Evolutionary conservation across 2,888 invertebrate species (phyloP).

Genomic region (Zeuzera pyrina): DNA sequence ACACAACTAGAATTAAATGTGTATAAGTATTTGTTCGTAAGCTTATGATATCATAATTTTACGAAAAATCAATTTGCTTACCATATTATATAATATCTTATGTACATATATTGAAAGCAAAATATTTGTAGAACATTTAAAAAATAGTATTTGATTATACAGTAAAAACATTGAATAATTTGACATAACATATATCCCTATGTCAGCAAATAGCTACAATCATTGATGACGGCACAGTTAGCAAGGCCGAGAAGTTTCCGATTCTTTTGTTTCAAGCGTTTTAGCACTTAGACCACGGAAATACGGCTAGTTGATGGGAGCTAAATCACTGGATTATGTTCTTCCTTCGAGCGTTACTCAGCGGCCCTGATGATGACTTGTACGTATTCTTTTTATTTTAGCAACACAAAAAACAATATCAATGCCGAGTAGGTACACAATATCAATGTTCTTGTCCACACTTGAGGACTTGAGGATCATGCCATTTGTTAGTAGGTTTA

Average conservation of each 20-base stretch:
- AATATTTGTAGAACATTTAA: too few relatives aligned
- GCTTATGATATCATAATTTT: too few relatives aligned
- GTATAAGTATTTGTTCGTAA: too few relatives aligned
- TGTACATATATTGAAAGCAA: too few relatives aligned
- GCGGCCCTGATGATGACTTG: slow-evolving; percentile 39
- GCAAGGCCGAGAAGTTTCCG: slow-evolving; percentile 53
- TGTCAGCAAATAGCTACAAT: background rate
- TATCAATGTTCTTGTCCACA: background rate
- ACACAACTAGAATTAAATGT: too few relatives aligned
- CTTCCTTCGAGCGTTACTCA: slow-evolving; percentile 37
- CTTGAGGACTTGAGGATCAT: too few relatives aligned
- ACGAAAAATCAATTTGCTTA: too few relatives aligned
- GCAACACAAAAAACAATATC: too few relatives aligned
- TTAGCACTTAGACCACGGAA: slow-evolving; percentile 53
- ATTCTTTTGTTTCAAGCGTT: slow-evolving; percentile 53
- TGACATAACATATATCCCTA: too few relatives aligned
- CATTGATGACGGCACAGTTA: background rate
- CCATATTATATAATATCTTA: too few relatives aligned
- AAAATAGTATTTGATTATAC: too few relatives aligned
- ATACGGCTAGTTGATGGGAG: slow-evolving; percentile 61
- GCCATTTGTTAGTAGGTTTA: slow-evolving; percentile 17
- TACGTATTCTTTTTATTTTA: slow-evolving; percentile 24
- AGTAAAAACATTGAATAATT: too few relatives aligned
- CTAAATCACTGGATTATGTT: slow-evolving; percentile 57
- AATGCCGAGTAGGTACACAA: slow-evolving; percentile 1